A percentile compares a stretch with the other conserved stretches of the same genome.
Conservation (phyloP, 2,113 vertebrate genomes). For the Xenus cinereus region DNA sequence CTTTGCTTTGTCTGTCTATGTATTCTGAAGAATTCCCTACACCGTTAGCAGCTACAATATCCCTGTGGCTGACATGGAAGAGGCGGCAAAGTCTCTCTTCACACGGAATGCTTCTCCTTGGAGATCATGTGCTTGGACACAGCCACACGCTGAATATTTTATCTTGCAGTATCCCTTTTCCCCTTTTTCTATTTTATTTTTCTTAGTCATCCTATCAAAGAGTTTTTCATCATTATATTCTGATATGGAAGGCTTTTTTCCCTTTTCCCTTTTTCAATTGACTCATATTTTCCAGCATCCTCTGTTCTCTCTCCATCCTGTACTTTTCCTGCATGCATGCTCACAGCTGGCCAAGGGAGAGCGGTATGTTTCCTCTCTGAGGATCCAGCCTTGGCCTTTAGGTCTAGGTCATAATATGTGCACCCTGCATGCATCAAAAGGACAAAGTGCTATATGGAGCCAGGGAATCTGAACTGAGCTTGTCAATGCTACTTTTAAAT, state of each 20-base stretch:
- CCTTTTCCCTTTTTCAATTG: neutral
- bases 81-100: neutral
- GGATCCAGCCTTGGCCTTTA: conserved; percentile 31
- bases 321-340: neutral
- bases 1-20: neutral
- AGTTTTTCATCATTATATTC: neutral
- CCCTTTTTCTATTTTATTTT: neutral
- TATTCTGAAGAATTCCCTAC: neutral
- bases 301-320: neutral
- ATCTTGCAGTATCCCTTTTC: neutral
- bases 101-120: neutral
- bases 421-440: neutral
- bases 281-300: neutral
- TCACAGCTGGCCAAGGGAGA: neutral
- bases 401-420: neutral
- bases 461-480: neutral
- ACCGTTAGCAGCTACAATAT: neutral
- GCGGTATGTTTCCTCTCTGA: conserved; percentile 10
- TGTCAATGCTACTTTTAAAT: neutral
- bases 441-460: neutral
- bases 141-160: neutral
- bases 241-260: neutral
- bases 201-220: neutral
- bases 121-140: neutral
- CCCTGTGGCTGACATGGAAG: neutral